These are phyloP conservation scores for Cylloceria caligata DNA, from an alignment of 2,888 invertebrate genomes.

Conservation along the genomic window DNA sequence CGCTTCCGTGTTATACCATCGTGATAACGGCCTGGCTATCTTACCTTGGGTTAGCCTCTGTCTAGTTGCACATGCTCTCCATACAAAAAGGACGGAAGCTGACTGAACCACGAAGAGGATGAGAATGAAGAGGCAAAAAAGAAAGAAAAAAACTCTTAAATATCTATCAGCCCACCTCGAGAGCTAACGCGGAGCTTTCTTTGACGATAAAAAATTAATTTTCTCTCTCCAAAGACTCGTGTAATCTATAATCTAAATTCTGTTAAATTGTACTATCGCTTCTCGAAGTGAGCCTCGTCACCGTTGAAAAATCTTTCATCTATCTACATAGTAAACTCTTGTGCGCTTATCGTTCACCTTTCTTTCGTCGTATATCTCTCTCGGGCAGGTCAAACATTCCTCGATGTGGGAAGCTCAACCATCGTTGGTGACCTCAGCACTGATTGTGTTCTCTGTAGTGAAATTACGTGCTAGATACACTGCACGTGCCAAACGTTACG, in stretches of 20 bases:
- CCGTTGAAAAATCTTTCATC: constrained; percentile 55
- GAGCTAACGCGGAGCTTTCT: constrained; percentile 39
- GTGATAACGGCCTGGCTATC: constrained; percentile 62
- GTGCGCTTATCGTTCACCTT: constrained; percentile 40
- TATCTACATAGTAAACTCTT: constrained; percentile 27
- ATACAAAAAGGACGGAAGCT: constrained; percentile 30
- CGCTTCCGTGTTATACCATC: constrained; percentile 67
- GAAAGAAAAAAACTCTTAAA: constrained; percentile 32
- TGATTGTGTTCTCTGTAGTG: neutral
- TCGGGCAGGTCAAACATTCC: constrained; percentile 41
- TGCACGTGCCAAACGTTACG: neutral
- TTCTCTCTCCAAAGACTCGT: constrained; percentile 37
- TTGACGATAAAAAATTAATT: constrained; percentile 49
- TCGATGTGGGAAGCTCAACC: neutral
- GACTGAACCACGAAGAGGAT: constrained; percentile 29
- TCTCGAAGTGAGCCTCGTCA: constrained; percentile 59
- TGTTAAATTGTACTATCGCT: constrained; percentile 59
- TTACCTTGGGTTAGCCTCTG: constrained; percentile 46
- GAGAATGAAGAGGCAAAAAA: constrained; percentile 46
- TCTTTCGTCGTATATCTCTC: constrained; percentile 4
- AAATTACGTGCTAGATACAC: neutral
- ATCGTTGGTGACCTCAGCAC: neutral
- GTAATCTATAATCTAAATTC: constrained; percentile 64
- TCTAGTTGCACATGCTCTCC: constrained; percentile 62
- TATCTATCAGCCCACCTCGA: constrained; percentile 53